Conservation (phyloP, 2,888 invertebrate species). For the Corbicula japonica region DNA sequence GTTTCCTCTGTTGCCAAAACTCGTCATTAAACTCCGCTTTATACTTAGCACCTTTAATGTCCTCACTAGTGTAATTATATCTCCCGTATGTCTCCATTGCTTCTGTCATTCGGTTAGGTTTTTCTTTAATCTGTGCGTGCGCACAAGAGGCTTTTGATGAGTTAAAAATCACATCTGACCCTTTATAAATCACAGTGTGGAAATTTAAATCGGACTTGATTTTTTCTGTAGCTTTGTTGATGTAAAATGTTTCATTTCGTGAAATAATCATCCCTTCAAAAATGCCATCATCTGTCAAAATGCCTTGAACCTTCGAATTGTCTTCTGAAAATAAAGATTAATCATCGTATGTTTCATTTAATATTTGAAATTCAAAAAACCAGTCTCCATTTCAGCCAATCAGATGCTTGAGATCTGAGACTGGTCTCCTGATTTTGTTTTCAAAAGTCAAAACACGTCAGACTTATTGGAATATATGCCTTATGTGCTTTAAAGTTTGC, state of each 20-base stretch:
- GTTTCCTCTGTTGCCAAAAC: not conserved
- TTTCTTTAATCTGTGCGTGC: constrained; percentile 55
- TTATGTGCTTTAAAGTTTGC: not conserved
- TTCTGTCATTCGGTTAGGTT: constrained; percentile 16
- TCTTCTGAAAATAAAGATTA: constrained; percentile 33
- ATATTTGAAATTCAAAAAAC: no score
- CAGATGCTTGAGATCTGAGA: not conserved
- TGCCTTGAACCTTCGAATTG: constrained; percentile 92
- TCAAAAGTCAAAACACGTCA: not conserved
- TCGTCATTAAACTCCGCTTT: not conserved
- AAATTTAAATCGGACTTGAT: constrained; percentile 90
- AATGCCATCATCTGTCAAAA: constrained; percentile 94
- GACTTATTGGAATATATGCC: not conserved
- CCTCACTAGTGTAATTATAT: not conserved
- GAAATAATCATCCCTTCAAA: constrained; percentile 93
- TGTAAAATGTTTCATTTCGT: constrained; percentile 91
- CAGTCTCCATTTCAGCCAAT: not conserved
- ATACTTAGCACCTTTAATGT: not conserved
- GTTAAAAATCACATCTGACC: constrained; percentile 92
- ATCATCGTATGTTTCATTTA: no score
- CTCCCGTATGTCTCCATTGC: not conserved
- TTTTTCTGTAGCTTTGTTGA: constrained; percentile 96
- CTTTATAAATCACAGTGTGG: constrained; percentile 97
- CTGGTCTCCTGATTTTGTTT: not conserved
- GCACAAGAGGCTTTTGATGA: constrained; percentile 68